Base-by-base conservation (phyloP, 2,888 invertebrate genomes). In the Campopleginae sp. region DNA sequence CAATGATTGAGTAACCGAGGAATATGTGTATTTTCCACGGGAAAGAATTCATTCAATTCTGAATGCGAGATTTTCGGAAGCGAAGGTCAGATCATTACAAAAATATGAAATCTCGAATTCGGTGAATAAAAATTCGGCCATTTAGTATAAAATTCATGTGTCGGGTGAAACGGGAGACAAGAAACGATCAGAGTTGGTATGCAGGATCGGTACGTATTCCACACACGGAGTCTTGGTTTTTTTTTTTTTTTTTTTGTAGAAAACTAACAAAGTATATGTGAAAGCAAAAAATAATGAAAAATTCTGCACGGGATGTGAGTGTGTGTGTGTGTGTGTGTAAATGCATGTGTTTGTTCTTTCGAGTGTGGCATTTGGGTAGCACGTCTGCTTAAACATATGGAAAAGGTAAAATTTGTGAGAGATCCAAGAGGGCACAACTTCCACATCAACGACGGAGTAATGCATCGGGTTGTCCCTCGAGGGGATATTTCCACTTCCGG, bases 401-500 rank as follows among this genome's bases (percentile, higher is more conserved):
- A 61, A 44, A 31, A 42, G n/a, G 7, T n/a, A n/a, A 44, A 74
- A 58, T 46, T 19, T 33, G 58, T 19, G 19, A 12, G 66, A 75
- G 46, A 31, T 75, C 23, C 76, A 66, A 46, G 82, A 65, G 12
- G 44, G 71, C 65, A 51, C 51, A 65, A 61, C 78, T 58, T 78
- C 27, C 46, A 58, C 78, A 82, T 42, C 54, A 58, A 61, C 63
- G 61, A 61, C 63, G 61, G 33, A 70, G 75, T 54, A 80, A 80
- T 68, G 61, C 78, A 74, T 63, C 65, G 48, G 71, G 63, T 71
- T 72, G 72, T 68, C 33, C 46, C 82, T 74, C 58, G 19, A 72
- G 58, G 27, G 58, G 61, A 78, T 68, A 78, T 78, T 82, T 33
- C 78, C 51, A 82, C 82, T 78, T 83, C 72, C 74, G 74, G 44